phyloP scores from a whole-genome alignment of 2,113 vertebrate species.

The Takifugu flavidus region DNA sequence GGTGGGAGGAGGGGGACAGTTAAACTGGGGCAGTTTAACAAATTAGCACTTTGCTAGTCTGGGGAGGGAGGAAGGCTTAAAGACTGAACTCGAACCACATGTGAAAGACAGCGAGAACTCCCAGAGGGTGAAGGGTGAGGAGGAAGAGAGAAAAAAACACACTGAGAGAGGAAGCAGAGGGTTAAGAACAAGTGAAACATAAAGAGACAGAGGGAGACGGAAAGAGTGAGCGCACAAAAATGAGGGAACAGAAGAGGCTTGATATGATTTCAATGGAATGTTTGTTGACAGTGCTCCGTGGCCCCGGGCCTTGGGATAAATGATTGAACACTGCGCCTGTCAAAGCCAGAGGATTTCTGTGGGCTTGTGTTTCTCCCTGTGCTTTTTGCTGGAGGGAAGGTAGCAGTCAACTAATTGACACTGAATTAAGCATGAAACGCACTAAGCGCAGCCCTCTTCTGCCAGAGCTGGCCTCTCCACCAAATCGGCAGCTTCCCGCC shows the following conservation, averaged over 20 bases:
- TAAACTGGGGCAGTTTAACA: slow-evolving; percentile 61
- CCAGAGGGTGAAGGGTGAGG: slow-evolving; percentile 57
- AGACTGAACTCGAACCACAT: slow-evolving; percentile 52
- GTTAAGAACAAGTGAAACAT: slow-evolving; percentile 49
- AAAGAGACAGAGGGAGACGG: slow-evolving; percentile 55
- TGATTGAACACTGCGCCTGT: slow-evolving; percentile 94
- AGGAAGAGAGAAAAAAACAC: slow-evolving; percentile 34
- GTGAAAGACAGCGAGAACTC: slow-evolving; percentile 36
- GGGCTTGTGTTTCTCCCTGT: slow-evolving; percentile 86
- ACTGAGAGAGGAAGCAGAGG: slow-evolving; percentile 49
- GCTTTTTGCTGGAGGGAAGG: slow-evolving; percentile 93
- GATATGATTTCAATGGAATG: slow-evolving; percentile 91
- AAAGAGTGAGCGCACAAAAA: slow-evolving; percentile 57
- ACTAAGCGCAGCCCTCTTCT: slow-evolving; percentile 86
- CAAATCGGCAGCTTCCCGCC: slow-evolving; percentile 56
- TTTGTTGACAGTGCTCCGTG: slow-evolving; percentile 92
- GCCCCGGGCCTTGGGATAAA: slow-evolving; percentile 89
- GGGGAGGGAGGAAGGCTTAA: slow-evolving; percentile 53
- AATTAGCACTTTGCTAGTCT: slow-evolving; percentile 53
- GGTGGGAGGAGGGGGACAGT: slow-evolving; percentile 48
- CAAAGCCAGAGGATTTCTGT: slow-evolving; percentile 91
- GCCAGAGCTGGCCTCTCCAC: slow-evolving; percentile 65
- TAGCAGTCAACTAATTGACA: slow-evolving; percentile 99
- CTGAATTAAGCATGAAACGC: slow-evolving; percentile 99
- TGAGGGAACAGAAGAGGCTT: slow-evolving; percentile 83